Conservation (phyloP, 2,888 invertebrate genomes). For the Leptogaster cylindrica region DNA sequence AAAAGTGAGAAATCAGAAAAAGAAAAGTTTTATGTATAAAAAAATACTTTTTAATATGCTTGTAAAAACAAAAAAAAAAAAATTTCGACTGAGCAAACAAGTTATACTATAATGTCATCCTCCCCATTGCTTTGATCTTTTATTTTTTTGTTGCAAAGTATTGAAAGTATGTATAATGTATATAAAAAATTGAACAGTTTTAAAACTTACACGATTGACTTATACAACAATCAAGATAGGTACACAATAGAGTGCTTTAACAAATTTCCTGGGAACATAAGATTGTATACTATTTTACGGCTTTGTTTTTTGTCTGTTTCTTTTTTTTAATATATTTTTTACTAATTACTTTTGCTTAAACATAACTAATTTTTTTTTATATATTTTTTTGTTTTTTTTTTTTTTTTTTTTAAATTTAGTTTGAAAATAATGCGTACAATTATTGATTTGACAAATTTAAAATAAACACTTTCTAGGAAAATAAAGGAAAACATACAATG, state of each 20-base stretch:
- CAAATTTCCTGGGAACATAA: background rate
- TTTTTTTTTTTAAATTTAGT: background rate
- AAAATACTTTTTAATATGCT: no score
- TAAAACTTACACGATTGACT: background rate
- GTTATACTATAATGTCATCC: no score
- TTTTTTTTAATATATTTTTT: background rate
- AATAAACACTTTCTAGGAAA: background rate
- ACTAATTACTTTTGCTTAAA: background rate
- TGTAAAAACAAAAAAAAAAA: no score
- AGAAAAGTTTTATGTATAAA: no score
- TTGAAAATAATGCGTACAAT: background rate
- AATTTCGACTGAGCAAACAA: no score
- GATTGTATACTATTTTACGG: background rate
- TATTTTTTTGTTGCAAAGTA: no score
- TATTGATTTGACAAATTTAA: background rate
- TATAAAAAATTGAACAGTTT: background rate
- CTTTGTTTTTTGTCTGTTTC: background rate
- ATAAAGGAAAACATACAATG: background rate
- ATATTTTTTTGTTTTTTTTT: background rate
- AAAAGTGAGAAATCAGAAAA: no score
- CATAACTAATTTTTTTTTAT: background rate
- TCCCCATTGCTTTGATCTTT: no score
- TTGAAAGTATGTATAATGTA: no score
- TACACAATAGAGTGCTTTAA: background rate
- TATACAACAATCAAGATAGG: conserved; percentile 2